Evolutionary conservation across 2,888 invertebrate species (phyloP).

Genomic region (Rhamphomyia laevipes): DNA sequence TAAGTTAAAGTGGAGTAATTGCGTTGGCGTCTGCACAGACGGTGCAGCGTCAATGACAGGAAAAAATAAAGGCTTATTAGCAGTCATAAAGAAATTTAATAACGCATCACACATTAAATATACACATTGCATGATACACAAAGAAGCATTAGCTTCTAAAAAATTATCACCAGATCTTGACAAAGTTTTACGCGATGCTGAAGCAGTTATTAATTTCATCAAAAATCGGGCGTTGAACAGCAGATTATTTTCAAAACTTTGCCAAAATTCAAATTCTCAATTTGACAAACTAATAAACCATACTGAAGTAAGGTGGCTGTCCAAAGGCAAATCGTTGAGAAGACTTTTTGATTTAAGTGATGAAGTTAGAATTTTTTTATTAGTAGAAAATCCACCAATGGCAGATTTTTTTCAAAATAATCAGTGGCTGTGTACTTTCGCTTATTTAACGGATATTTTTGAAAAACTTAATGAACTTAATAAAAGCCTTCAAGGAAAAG

Average conservation of each 20-base stretch:
- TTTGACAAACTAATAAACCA: not conserved
- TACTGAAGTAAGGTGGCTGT: not conserved
- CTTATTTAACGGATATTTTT: not conserved
- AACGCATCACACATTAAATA: not conserved
- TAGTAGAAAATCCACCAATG: not conserved
- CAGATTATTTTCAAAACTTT: not conserved
- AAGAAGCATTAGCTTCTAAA: not conserved
- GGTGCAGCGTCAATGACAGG: not conserved
- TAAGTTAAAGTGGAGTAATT: not conserved
- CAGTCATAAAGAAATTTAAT: not conserved
- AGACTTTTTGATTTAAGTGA: not conserved
- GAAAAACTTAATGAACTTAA: not conserved
- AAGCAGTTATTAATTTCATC: not conserved
- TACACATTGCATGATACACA: not conserved
- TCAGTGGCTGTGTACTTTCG: not conserved
- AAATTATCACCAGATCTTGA: not conserved
- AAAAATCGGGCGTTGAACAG: not conserved
- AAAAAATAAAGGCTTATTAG: not conserved
- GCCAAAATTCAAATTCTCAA: not conserved
- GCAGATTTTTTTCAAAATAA: not conserved
- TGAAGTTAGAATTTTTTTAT: not conserved
- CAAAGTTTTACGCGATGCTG: not conserved
- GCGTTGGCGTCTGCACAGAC: not conserved
- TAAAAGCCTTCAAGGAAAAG: not conserved
- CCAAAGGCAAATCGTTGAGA: not conserved